Percentiles rank a stretch among this genome's conserved stretches.
Conservation (phyloP, 2,888 invertebrate genomes). For the Allacma fusca region DNA sequence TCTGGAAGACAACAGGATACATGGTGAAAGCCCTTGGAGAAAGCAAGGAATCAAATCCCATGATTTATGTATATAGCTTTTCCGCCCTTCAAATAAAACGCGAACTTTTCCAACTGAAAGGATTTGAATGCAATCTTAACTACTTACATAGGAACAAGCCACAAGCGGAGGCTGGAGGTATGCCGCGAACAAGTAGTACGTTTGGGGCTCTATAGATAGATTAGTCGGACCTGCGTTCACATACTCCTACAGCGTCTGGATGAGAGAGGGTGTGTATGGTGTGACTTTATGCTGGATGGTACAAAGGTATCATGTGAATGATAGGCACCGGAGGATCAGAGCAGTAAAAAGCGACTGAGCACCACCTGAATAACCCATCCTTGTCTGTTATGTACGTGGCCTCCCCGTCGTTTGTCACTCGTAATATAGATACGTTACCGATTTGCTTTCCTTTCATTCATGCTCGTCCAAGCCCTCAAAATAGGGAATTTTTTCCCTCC, state of each 20-base stretch:
- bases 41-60: slow-evolving; percentile 43
- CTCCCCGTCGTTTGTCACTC: slow-evolving; percentile 35
- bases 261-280: no score
- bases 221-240: not conserved
- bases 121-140: slow-evolving; percentile 46
- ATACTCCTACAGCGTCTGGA: no score
- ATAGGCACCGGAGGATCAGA: not conserved
- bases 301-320: no score
- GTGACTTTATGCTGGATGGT: not conserved
- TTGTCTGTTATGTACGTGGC: slow-evolving; percentile 1
- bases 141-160: slow-evolving; percentile 1
- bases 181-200: no score
- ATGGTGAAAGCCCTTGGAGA: not conserved
- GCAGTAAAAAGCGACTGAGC: not conserved
- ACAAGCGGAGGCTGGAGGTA: not conserved
- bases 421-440: slow-evolving; percentile 12
- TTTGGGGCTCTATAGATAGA: no score
- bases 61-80: slow-evolving; percentile 54
- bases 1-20: not conserved
- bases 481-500: not conserved
- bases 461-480: not conserved
- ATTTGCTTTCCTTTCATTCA: not conserved
- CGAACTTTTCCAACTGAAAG: slow-evolving; percentile 51
- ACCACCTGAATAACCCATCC: slow-evolving; percentile 9
- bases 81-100: slow-evolving; percentile 52